Conservation (phyloP, 2,797 vertebrate genomes). For the Tiaroga cobitis region DNA sequence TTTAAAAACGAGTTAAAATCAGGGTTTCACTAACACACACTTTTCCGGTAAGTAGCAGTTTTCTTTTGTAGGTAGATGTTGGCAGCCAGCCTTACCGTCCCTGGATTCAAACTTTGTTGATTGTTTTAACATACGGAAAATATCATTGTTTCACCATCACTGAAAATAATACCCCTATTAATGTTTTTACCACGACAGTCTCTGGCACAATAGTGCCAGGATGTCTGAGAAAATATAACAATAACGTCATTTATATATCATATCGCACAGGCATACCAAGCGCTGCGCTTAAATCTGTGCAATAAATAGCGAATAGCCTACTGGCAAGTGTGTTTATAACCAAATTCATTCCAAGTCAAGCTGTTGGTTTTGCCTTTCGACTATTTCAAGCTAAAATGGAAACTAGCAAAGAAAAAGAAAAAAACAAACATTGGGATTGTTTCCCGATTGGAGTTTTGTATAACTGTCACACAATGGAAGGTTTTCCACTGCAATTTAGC, state of each 20-base stretch:
- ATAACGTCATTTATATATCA: conserved; percentile 38
- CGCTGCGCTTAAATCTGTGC: conserved; percentile 49
- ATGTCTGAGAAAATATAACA: conserved; percentile 44
- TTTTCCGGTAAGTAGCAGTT: background rate
- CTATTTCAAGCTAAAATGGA: conserved; percentile 63
- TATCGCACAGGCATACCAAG: conserved; percentile 28
- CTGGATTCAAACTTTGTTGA: conserved; percentile 13
- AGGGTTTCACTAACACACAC: background rate
- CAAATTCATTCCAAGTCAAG: conserved; percentile 53
- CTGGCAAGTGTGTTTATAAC: conserved; percentile 62
- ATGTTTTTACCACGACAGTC: conserved; percentile 42
- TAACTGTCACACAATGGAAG: conserved; percentile 58
- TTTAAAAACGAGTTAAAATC: background rate
- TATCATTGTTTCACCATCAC: conserved; percentile 21
- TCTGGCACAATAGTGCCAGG: conserved; percentile 6
- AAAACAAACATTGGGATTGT: conserved; percentile 23
- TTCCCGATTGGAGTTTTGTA: conserved; percentile 62
- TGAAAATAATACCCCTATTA: conserved; percentile 38
- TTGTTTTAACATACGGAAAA: conserved; percentile 44
- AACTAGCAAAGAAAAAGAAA: conserved; percentile 58
- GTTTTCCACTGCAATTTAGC: conserved; percentile 55
- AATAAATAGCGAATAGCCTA: conserved; percentile 61
- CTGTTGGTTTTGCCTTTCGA: conserved; percentile 54
- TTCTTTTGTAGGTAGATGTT: conserved; percentile 24
- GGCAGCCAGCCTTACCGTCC: background rate